Evolutionary conservation across 2,797 vertebrate genomes (phyloP), one percentile per base, ranked within the genome.

Genomic region (Coranthus polyacanthus): DNA sequence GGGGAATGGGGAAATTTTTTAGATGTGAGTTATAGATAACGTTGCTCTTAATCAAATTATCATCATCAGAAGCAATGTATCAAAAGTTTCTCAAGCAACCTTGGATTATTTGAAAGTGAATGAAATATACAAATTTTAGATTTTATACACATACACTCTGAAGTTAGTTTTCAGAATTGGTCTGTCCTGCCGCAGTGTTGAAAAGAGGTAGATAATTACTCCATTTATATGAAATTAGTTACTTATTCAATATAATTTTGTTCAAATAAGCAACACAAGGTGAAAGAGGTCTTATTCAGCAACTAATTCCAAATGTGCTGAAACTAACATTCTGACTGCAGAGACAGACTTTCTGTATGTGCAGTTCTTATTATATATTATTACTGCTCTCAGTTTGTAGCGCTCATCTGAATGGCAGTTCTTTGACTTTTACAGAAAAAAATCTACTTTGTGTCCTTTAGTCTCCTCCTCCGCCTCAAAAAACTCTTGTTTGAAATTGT

Each of bases 231-330:
- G 12, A 63, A 47, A 39, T 52, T 46, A 15, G 26, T 18, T 13
- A 22, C 41, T 49, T 43, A 72, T 66, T 54, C 42, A 37, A 12
- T 15, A 39, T 6, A 15, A 57, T 21, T 29, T 53, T 38, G 34
- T 44, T 32, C 9, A 45, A 38, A 64, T 56, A 41, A 51, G 22
- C 20, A 4, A 52, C 20, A 46, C 13, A 26, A 16, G 4, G 47
- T 17, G 29, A 22, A 53, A 36, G 6, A 53, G 53, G 32, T 50
- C 39, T 62, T 12, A 47, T 41, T 8, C 12, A 55, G 45, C 15
- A 18, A 26, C 47, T 41, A 43, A 24, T 56, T 53, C 42, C 66
- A 18, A 59, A 46, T 66, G 32, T 60, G n/a, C 59, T 38, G 34
- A 51, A 57, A 50, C 16, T n/a, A 26, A 26, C 24, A 26, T 6